A percentile compares a stretch with the other conserved stretches of the same genome.
phyloP scores from a whole-genome alignment of 1,140 invertebrate genomes.

The Drosophila simulans region DNA sequence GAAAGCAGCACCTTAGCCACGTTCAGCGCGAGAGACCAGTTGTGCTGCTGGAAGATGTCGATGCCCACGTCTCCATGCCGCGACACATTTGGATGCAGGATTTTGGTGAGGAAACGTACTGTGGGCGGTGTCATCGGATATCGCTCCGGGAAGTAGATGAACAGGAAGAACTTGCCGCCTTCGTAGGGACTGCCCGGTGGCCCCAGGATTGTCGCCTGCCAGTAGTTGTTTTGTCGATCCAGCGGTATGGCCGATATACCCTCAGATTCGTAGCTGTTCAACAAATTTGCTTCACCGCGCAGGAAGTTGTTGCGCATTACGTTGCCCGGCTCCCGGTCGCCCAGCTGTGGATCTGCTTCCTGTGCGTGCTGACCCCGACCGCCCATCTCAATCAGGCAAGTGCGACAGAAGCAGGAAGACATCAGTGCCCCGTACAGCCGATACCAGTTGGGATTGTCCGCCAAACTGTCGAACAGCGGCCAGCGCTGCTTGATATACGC shows the following conservation, averaged over 20 bases:
- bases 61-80: conserved; percentile 98
- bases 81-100: conserved; percentile 97
- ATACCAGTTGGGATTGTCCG: conserved; percentile 91
- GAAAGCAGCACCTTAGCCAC: conserved; percentile 95
- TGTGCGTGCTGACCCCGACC: conserved; percentile 86
- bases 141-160: conserved; percentile 91
- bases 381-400: conserved; percentile 92
- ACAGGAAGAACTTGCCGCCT: conserved; percentile 97
- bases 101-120: conserved; percentile 94
- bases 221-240: conserved; percentile 93
- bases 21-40: conserved; percentile 97
- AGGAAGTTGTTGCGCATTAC: conserved; percentile 91
- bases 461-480: conserved; percentile 92
- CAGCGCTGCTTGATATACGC: conserved; percentile 90
- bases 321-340: conserved; percentile 87
- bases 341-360: conserved; percentile 82
- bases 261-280: conserved; percentile 92
- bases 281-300: conserved; percentile 89
- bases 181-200: conserved; percentile 96
- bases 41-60: conserved; percentile 97
- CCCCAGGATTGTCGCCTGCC: conserved; percentile 96
- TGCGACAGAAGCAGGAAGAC: conserved; percentile 92
- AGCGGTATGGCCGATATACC: conserved; percentile 95
- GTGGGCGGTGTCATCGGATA: conserved; percentile 97
- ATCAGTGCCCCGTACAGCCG: conserved; percentile 88